Base-by-base conservation (phyloP, 2,888 invertebrate species). In the Acleris holmiana region DNA sequence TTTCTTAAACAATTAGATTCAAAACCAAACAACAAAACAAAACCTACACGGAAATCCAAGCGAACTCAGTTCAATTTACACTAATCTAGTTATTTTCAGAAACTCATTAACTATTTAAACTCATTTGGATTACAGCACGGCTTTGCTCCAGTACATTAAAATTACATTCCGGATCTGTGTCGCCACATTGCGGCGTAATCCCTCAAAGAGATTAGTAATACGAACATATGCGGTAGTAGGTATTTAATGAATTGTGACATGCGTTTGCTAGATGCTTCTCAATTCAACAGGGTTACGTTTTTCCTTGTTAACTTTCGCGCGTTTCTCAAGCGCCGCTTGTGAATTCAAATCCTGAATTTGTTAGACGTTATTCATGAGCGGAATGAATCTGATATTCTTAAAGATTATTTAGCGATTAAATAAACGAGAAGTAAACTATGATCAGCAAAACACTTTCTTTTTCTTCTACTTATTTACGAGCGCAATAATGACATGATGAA, bases 121-220 rank as follows among this genome's bases (percentile, higher is more conserved):
- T 70, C 70, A 69, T 69, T 68, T 68, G 68, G 69, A 70, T 70
- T 70, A 70, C 41, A 51, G n/a, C 58, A 51, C 60, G 50, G 57
- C 61, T 56, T 46, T 51, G 47, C 65, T 55, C 48, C 55, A 41
- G 55, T 67, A 69, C 58, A 64, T 67, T 67, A 56, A 67, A 67
- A 67, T 69, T 67, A 70, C 68, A 66, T 67, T 67, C 55, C 57
- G 51, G 59, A 50, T 62, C 47, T 17, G 55, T 58, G 61, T 61
- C 60, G 55, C 67, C 69, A 60, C 67, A 68, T 54, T 62, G 62
- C 17, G 50, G 54, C 23, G 19, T 66, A 69, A 60, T 68, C 69
- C 61, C 48, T 68, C 68, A 68, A 67, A 67, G 66, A 66, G 70
- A 62, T 69, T 67, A 67, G 41, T 8, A 35, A 65, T 49, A 49